These are phyloP conservation scores for Drepana arcuata DNA, from an alignment of 1,140 invertebrate genomes.

Conservation along the genomic window DNA sequence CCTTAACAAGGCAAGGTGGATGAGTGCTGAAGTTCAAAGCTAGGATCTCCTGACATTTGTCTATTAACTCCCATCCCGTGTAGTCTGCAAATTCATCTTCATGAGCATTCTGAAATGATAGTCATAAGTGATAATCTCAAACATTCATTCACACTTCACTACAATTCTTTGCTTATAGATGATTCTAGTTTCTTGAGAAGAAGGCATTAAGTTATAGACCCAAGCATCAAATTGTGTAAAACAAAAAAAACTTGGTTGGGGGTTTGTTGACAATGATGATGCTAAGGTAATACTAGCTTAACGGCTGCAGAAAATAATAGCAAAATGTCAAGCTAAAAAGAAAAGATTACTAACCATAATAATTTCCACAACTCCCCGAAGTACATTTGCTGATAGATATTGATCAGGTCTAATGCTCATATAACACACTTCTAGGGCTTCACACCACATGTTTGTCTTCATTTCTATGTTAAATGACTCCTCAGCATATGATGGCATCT, in stretches of 20 bases:
- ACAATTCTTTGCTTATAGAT: no score
- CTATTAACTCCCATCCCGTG: conserved; percentile 28
- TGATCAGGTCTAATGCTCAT: conserved; percentile 34
- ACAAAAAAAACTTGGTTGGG: no score
- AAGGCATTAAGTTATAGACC: no score
- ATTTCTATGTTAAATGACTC: conserved; percentile 47
- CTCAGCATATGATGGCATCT: conserved; percentile 30
- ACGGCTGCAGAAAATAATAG: no score
- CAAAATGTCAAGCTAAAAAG: no score
- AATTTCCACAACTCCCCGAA: conserved; percentile 52
- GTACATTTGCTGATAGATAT: conserved; percentile 39
- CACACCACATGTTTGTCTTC: conserved; percentile 43
- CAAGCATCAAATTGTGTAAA: no score
- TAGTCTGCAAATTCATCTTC: conserved; percentile 31
- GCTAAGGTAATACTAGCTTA: no score
- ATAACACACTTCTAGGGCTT: conserved; percentile 48
- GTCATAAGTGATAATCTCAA: no score
- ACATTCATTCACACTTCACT: no score
- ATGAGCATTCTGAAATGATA: conserved; percentile 58
- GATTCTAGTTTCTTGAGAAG: no score
- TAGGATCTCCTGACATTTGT: conserved; percentile 43
- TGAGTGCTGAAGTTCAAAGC: conserved; percentile 42
- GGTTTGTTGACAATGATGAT: no score
- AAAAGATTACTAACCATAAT: conserved; percentile 61
- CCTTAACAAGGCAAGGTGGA: conserved; percentile 38